Evolutionary conservation across 2,797 vertebrate genomes (phyloP).

Genomic region (Acanthurus tractus): DNA sequence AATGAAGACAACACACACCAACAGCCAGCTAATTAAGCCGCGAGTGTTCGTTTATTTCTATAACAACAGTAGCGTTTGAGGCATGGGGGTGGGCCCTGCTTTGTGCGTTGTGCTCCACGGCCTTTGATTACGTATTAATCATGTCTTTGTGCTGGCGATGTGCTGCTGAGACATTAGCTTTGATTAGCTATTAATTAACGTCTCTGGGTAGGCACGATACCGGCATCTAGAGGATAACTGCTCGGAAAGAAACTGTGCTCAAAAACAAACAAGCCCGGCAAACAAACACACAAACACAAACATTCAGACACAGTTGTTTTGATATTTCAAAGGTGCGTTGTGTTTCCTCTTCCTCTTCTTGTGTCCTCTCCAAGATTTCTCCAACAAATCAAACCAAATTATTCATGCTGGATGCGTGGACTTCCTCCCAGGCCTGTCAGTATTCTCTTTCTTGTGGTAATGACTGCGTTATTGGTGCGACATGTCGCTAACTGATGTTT

Average conservation of each 20-base stretch:
- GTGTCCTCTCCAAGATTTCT: conserved; percentile 86
- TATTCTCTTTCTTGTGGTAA: conserved; percentile 85
- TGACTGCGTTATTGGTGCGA: conserved; percentile 75
- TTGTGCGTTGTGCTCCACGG: conserved; percentile 82
- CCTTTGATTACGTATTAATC: conserved; percentile 92
- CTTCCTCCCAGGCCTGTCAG: conserved; percentile 83
- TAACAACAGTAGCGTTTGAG: conserved; percentile 83
- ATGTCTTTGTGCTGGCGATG: conserved; percentile 85
- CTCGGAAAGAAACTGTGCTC: conserved; percentile 78
- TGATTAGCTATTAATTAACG: conserved; percentile 91
- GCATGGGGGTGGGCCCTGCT: conserved; percentile 82
- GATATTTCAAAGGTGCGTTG: conserved; percentile 88
- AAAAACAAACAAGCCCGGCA: conserved; percentile 84
- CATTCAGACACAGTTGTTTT: conserved; percentile 84
- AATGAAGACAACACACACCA: conserved; percentile 74
- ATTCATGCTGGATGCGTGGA: conserved; percentile 83
- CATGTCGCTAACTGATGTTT: conserved; percentile 78
- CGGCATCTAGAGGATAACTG: conserved; percentile 83
- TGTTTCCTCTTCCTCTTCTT: conserved; percentile 81
- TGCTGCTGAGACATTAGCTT: conserved; percentile 87
- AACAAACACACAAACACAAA: conserved; percentile 78
- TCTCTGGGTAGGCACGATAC: conserved; percentile 85
- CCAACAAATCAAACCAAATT: conserved; percentile 86
- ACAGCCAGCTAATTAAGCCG: conserved; percentile 82
- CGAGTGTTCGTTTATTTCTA: conserved; percentile 80